Percentiles rank a stretch among this genome's conserved stretches.
Conservation (phyloP, 2,113 vertebrate species). For the Cercopithecus mona region DNA sequence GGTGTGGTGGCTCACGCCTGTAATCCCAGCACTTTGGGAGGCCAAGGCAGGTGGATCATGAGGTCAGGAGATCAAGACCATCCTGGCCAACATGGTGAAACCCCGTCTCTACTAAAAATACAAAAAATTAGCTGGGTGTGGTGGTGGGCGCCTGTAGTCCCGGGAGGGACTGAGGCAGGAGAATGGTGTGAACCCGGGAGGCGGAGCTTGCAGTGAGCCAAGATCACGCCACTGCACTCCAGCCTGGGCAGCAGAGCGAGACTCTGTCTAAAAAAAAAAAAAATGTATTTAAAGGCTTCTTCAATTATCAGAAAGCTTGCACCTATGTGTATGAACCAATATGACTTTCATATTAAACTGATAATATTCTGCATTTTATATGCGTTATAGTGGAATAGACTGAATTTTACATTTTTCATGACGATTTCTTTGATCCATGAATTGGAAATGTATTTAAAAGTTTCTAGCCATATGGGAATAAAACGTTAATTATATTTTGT, state of each 20-base stretch:
- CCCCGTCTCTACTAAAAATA: too few relatives aligned
- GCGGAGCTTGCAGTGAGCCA: too few relatives aligned
- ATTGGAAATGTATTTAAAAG: not conserved
- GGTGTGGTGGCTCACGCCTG: too few relatives aligned
- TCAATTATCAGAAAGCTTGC: not conserved
- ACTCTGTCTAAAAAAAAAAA: not conserved
- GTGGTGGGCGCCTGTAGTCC: rapidly evolving
- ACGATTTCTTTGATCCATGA: not conserved
- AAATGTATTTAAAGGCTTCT: not conserved
- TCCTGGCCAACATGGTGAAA: too few relatives aligned
- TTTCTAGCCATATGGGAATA: not conserved
- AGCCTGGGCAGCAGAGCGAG: too few relatives aligned
- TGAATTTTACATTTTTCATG: not conserved
- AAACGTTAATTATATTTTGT: not conserved
- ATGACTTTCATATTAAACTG: not conserved
- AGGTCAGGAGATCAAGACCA: too few relatives aligned
- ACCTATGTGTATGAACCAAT: not conserved
- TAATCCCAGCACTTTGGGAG: too few relatives aligned
- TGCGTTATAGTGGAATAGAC: not conserved
- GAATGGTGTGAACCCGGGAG: too few relatives aligned
- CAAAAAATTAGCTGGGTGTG: too few relatives aligned
- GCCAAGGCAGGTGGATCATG: rapidly evolving
- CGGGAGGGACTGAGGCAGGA: too few relatives aligned
- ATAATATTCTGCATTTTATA: not conserved
- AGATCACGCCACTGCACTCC: too few relatives aligned